Evolutionary conservation across 2,888 invertebrate genomes (phyloP).

Genomic region (Macropis europaea): DNA sequence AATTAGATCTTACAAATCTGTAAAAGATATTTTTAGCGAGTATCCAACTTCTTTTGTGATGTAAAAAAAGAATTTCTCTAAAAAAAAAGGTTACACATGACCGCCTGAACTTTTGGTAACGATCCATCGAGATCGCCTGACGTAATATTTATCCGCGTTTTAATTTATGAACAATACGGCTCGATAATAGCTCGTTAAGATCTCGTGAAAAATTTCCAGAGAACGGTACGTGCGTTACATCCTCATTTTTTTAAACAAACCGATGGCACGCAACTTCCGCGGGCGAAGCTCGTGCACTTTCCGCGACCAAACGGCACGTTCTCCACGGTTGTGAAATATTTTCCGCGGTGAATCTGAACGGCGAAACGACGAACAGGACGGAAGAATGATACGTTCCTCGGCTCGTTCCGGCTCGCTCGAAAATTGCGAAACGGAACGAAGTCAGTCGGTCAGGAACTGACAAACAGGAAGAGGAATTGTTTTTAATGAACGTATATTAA

Average conservation of each 20-base stretch:
- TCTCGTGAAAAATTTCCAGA: slow-evolving; percentile 2
- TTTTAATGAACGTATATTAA: slow-evolving; percentile 39
- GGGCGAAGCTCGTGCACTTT: background rate
- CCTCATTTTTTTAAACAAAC: slow-evolving; percentile 20
- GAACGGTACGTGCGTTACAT: slow-evolving; percentile 22
- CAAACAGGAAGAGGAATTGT: slow-evolving; percentile 35
- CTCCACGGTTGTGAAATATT: too few relatives aligned
- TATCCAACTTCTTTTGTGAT: too few relatives aligned
- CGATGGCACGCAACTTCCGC: slow-evolving; percentile 2
- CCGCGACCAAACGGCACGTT: too few relatives aligned
- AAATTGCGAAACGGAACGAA: slow-evolving; percentile 8
- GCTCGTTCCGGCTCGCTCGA: background rate
- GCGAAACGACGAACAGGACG: too few relatives aligned
- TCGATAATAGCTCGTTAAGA: background rate
- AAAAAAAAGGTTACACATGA: background rate
- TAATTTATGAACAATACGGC: slow-evolving; percentile 4
- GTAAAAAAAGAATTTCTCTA: too few relatives aligned
- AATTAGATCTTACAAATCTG: too few relatives aligned
- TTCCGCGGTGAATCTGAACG: too few relatives aligned
- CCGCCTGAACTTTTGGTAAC: background rate
- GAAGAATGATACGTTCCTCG: too few relatives aligned
- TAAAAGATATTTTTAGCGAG: too few relatives aligned
- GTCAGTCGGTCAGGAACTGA: too few relatives aligned
- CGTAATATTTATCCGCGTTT: background rate
- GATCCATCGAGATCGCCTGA: background rate